Base-by-base conservation (phyloP, 2,113 vertebrate species). In the Coracopsis vasa region DNA sequence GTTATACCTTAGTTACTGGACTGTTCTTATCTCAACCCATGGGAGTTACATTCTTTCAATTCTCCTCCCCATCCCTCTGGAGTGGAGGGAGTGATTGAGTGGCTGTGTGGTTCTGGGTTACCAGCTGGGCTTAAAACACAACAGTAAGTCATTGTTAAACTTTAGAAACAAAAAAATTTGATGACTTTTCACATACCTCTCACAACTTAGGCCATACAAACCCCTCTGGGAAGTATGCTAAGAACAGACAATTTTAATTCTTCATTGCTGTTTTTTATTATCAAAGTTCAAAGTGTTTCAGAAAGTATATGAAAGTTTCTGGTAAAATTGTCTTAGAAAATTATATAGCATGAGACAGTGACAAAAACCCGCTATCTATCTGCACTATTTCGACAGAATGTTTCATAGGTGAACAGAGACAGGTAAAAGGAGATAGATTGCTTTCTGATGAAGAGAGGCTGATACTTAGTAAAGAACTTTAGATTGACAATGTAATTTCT, bases 401-500 rank as follows among this genome's bases (percentile, higher is more conserved):
- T 25, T 62, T 79, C 20, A 41, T 6, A 83, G 3, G 2, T 64
- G 39, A 80, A 65, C 12, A 56, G 17, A 53, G 19, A 29, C 2
- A 12, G 3, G 27, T 80, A 39, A 82, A 82, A 82, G 7, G 20
- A 37, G 5, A 12, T 54, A 14, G 4, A 48, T 54, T 60, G 13
- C 27, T 27, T 88, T 60, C 16, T 54, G 14, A 25, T 62, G 9
- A 51, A 70, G 21, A 62, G 2, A 67, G 2, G 2, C 16, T 37
- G 13, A 25, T 44, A 33, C 3, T 64, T 50, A 3, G 6, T 31
- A 72, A 93, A 79, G 9, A 6, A 45, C 11, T 65, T 88, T 31
- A 51, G 27, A n/a, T 39, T 1, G 1, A 54, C 9, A 47, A 9
- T 1, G 0, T 3, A 54, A 51, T 60, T 86, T 88, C 28, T 10